Conservation (phyloP, 2,113 vertebrate genomes). For the Pitta sordida region DNA sequence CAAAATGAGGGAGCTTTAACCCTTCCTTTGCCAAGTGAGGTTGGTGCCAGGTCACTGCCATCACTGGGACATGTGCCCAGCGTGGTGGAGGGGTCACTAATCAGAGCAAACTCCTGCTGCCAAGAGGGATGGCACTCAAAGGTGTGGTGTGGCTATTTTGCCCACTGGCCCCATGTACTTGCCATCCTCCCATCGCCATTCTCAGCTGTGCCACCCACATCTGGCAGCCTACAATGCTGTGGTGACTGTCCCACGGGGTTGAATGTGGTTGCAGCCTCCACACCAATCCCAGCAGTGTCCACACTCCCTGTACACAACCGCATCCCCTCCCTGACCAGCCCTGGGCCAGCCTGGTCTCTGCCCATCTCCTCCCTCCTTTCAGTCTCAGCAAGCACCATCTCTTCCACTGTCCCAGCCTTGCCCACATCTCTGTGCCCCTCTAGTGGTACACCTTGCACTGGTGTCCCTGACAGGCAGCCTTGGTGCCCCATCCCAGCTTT, state of each 20-base stretch:
- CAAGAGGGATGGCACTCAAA: background rate
- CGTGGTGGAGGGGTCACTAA: background rate
- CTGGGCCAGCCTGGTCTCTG: rapidly evolving
- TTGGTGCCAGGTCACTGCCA: background rate
- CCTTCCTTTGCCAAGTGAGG: background rate
- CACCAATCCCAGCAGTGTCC: background rate
- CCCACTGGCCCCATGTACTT: rapidly evolving
- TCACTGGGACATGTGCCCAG: background rate
- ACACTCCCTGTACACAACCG: too few species aligned
- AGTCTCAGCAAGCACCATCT: background rate
- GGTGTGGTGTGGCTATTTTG: background rate
- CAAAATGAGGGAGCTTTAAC: background rate
- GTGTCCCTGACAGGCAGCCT: background rate
- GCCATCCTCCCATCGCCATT: rapidly evolving
- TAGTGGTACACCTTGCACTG: background rate
- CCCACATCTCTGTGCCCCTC: rapidly evolving
- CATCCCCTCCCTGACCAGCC: background rate
- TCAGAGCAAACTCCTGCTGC: rapidly evolving
- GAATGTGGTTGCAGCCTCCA: background rate
- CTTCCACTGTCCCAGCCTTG: background rate
- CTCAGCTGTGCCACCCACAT: background rate
- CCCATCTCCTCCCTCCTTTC: background rate
- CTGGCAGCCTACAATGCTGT: background rate
- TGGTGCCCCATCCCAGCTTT: rapidly evolving
- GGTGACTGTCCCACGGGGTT: background rate